Evolutionary conservation across 2,797 vertebrate genomes (phyloP), one percentile per base, ranked within the genome.

Genomic region (Pseudochaenichthys georgianus): DNA sequence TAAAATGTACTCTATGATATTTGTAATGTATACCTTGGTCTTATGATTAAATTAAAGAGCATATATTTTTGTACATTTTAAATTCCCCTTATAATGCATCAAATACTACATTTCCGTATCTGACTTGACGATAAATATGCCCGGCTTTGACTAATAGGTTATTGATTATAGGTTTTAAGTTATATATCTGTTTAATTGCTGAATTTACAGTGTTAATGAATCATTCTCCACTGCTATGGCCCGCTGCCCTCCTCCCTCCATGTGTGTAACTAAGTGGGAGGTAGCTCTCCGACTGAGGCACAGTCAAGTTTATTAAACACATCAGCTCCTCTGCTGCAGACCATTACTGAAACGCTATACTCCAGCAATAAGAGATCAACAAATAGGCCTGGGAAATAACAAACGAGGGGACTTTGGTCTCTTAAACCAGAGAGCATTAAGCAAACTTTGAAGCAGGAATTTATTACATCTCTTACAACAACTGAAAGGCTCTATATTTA

Each of bases 401-500:
- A 90, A 87, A 87, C 72, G 12, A 82, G 72, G 80, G 87, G 87
- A 88, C 86, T 90, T 91, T 89, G 87, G 86, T 85, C 86, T 88
- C 88, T 88, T 86, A 89, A 92, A 93, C 82, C 84, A 78, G 84
- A 80, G 83, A 80, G 86, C 78, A 86, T 89, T 92, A 89, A 87
- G 84, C 87, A 88, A 90, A 89, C 90, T 91, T 92, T 87, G 84
- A 90, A 89, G 71, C 55, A 84, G 86, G 88, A 94, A 93, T 94
- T 89, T 90, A 94, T 94, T 90, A 93, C 91, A 93, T 89, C 85
- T 93, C 87, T 91, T 91, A 90, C 87, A 88, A 87, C 87, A 93
- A 91, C 91, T 90, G 81, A 93, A 82, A 83, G 82, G 88, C 91
- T 95, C 94, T 96, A 92, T 94, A 92, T 95, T 93, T 94, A 95